Evolutionary conservation across 2,888 invertebrate species (phyloP).

Genomic region (Epirrita christyi): DNA sequence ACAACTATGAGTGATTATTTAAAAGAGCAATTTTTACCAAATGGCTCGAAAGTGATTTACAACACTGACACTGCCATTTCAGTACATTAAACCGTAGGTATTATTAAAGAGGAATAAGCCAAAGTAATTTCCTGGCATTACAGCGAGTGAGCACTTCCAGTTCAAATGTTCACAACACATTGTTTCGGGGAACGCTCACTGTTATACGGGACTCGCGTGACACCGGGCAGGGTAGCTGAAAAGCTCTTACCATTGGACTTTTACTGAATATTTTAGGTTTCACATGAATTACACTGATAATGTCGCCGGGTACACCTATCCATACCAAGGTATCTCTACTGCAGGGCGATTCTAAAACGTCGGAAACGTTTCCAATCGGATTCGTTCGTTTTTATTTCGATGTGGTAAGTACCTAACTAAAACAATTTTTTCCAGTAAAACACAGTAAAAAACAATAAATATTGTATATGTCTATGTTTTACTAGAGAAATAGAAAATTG

Average conservation of each 20-base stretch:
- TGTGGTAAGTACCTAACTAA: too few relatives aligned
- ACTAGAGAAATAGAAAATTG: too few relatives aligned
- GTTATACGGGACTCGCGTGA: slow-evolving; percentile 61
- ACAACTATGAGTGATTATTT: background rate
- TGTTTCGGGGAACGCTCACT: slow-evolving; percentile 61
- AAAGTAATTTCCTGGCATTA: slow-evolving; percentile 55
- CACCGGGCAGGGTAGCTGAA: slow-evolving; percentile 45
- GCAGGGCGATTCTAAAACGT: too few relatives aligned
- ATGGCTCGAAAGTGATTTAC: slow-evolving; percentile 28
- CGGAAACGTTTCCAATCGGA: too few relatives aligned
- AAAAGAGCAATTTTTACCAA: slow-evolving; percentile 19
- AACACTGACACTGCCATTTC: slow-evolving; percentile 30
- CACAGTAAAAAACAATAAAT: too few relatives aligned
- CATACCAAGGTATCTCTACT: too few relatives aligned
- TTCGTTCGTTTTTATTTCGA: too few relatives aligned
- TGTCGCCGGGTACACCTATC: too few relatives aligned
- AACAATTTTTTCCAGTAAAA: too few relatives aligned
- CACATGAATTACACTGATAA: slow-evolving; percentile 4
- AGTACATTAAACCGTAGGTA: slow-evolving; percentile 42
- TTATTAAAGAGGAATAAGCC: slow-evolving; percentile 54
- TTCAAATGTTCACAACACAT: slow-evolving; percentile 59
- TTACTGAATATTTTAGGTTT: slow-evolving; percentile 19
- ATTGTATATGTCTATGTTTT: too few relatives aligned
- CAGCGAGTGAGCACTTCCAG: slow-evolving; percentile 55
- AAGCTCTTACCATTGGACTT: slow-evolving; percentile 40